Conservation (phyloP, 2,797 vertebrate genomes). For the Syncerus caffer region DNA sequence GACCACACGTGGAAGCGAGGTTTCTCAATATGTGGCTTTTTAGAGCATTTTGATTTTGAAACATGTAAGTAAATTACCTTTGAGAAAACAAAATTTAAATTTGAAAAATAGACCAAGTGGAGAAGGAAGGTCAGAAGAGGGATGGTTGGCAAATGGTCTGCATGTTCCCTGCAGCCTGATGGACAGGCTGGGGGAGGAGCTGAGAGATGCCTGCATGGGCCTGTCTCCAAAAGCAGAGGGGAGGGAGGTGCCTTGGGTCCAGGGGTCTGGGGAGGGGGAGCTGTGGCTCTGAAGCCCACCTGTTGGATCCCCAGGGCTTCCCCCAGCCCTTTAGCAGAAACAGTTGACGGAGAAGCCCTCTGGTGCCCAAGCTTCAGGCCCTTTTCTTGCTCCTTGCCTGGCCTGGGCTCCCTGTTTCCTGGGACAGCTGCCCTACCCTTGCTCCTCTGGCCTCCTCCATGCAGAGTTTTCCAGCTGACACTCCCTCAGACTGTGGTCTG, state of each 20-base stretch:
- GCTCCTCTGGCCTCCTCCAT: neutral
- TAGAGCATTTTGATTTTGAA: neutral
- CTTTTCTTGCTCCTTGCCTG: neutral
- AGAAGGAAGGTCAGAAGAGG: neutral
- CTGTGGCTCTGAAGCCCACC: neutral
- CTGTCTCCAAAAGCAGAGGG: neutral
- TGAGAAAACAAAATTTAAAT: neutral
- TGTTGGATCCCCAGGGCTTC: neutral
- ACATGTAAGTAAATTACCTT: neutral
- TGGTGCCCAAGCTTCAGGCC: neutral
- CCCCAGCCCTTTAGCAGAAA: neutral
- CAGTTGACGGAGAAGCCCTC: neutral
- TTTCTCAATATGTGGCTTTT: neutral
- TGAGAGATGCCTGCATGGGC: neutral
- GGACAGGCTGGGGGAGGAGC: neutral
- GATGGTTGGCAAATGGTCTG: neutral
- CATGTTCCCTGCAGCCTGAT: neutral
- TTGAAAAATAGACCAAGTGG: neutral
- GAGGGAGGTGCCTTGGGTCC: neutral
- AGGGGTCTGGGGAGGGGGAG: neutral
- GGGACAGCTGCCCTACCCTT: neutral
- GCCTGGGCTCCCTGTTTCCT: neutral
- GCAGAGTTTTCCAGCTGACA: slow-evolving; percentile 26
- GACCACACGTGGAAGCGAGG: rapidly evolving
- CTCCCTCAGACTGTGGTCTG: slow-evolving; percentile 69